Evolutionary conservation across 2,888 invertebrate species (phyloP).

Genomic region (Cataglyphis livida): DNA sequence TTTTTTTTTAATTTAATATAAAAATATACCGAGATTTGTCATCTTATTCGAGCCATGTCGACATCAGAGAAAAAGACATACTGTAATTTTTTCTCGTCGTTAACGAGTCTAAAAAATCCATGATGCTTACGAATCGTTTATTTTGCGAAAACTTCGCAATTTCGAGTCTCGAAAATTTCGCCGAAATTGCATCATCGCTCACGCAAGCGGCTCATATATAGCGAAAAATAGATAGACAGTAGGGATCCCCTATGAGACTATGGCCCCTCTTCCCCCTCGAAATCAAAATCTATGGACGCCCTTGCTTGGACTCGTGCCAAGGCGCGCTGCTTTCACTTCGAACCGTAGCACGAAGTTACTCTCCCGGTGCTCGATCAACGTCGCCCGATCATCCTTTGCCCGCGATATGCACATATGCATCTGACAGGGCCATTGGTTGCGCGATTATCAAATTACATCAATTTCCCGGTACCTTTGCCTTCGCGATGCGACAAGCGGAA

Average conservation of each 20-base stretch:
- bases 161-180: not conserved
- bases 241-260: not conserved
- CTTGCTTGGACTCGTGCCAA: constrained; percentile 66
- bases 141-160: not conserved
- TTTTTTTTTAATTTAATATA: not conserved
- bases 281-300: constrained; percentile 40
- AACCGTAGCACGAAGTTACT: constrained; percentile 45
- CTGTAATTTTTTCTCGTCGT: not conserved
- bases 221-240: not conserved
- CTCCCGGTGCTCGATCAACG: constrained; percentile 48
- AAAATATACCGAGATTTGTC: constrained; percentile 3
- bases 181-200: constrained; percentile 1
- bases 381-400: constrained; percentile 24
- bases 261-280: not conserved
- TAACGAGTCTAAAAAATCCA: not conserved
- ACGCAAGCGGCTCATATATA: not conserved
- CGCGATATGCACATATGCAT: not conserved
- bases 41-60: not conserved
- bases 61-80: not conserved
- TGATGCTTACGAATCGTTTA: not conserved
- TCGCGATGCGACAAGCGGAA: not conserved
- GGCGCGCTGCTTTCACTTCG: constrained; percentile 63
- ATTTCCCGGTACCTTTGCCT: constrained; percentile 16
- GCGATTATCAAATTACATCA: constrained; percentile 52
- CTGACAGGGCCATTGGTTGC: not conserved